Evolutionary conservation across 2,113 vertebrate species (phyloP).

Genomic region (Dermatemys mawii): DNA sequence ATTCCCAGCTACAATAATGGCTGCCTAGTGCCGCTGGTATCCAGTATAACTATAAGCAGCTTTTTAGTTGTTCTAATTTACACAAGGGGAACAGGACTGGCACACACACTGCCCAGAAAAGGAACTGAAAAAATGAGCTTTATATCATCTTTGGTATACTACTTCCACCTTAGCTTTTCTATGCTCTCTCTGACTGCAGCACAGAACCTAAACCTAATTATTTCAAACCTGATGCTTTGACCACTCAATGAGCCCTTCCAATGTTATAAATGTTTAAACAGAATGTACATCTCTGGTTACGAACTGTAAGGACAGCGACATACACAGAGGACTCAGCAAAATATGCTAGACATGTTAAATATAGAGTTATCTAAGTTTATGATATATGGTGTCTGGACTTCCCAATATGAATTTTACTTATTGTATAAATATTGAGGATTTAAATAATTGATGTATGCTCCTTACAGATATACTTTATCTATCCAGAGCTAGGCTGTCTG

Average conservation of each 20-base stretch:
- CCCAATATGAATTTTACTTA: neutral
- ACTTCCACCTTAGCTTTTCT: fast-evolving
- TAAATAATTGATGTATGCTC: neutral
- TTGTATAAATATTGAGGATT: neutral
- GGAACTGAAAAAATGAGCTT: neutral
- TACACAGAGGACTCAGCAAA: constrained; percentile 38
- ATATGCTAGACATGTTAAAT: neutral
- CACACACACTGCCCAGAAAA: neutral
- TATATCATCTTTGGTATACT: neutral
- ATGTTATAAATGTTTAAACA: neutral
- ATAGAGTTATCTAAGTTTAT: neutral
- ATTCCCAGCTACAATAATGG: neutral
- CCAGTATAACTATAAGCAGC: neutral
- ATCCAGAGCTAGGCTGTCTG: neutral
- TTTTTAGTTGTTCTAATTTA: neutral
- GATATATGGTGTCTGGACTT: neutral
- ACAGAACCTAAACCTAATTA: neutral
- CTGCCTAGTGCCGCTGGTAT: neutral
- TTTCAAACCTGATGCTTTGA: neutral
- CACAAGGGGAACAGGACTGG: neutral
- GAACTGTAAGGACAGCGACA: neutral
- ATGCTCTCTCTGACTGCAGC: neutral
- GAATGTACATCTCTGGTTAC: neutral
- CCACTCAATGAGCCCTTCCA: neutral
- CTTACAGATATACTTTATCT: neutral